Conservation (phyloP, 2,888 invertebrate species). For the Aspidiotus destructor region DNA sequence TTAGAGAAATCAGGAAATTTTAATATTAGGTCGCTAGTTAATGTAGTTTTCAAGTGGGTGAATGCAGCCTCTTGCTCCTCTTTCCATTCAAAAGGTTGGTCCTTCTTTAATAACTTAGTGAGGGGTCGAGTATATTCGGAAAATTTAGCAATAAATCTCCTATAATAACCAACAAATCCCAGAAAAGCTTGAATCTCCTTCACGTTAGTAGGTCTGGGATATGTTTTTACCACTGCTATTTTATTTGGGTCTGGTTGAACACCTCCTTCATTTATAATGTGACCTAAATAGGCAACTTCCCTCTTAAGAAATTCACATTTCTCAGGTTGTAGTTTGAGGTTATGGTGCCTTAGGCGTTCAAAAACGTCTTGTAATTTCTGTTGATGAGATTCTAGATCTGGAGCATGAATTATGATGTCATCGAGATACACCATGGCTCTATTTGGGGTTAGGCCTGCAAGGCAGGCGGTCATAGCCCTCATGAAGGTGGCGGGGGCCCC, state of each 20-base stretch:
- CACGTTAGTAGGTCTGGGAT: neutral
- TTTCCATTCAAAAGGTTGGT: neutral
- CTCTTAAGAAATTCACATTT: neutral
- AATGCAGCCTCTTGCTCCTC: neutral
- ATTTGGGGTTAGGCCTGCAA: neutral
- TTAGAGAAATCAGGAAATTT: neutral
- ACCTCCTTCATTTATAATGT: neutral
- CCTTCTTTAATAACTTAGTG: neutral
- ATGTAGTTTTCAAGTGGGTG: neutral
- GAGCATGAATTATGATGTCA: neutral
- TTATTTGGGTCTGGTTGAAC: neutral
- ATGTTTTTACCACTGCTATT: neutral
- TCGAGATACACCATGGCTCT: neutral
- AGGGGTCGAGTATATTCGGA: neutral
- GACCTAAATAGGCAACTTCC: neutral
- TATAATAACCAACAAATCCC: neutral
- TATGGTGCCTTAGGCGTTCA: neutral
- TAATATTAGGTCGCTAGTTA: neutral
- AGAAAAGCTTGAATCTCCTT: neutral
- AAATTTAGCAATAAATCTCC: too few species aligned
- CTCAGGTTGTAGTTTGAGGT: neutral
- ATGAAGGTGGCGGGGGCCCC: neutral
- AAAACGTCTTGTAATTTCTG: neutral
- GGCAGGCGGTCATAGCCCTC: neutral
- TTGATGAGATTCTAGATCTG: neutral